A percentile compares a stretch with the other conserved stretches of the same genome.
These are phyloP conservation scores for Aplysina aerophoba DNA, from an alignment of 37 sponge, comb jelly and placozoan species.

Conservation along the genomic window DNA sequence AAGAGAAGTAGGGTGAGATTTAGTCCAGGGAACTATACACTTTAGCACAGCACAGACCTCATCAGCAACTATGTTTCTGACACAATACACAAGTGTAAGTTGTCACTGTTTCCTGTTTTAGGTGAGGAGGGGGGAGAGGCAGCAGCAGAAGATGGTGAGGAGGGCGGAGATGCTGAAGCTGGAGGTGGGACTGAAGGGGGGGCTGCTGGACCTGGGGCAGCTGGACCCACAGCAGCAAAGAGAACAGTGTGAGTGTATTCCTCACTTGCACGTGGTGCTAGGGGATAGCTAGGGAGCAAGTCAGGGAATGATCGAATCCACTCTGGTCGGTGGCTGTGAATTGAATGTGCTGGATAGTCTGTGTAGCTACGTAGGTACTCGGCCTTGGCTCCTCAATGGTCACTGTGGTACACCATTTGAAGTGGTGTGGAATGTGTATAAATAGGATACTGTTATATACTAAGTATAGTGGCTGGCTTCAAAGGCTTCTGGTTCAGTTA, in stretches of 20 bases:
- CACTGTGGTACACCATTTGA: too few relatives aligned
- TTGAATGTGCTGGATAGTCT: too few relatives aligned
- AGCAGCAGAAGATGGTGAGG: constrained; percentile 42
- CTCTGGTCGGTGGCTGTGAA: too few relatives aligned
- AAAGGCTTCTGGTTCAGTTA: neutral
- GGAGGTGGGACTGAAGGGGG: constrained; percentile 44
- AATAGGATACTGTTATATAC: neutral
- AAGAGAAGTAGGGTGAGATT: too few relatives aligned
- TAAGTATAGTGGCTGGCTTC: neutral
- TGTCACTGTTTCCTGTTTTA: neutral
- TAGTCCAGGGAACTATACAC: too few relatives aligned
- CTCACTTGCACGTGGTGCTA: neutral
- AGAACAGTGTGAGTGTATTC: constrained; percentile 15
- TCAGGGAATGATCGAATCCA: too few relatives aligned
- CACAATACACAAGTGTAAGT: neutral
- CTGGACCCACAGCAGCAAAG: neutral
- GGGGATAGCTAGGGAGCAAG: neutral
- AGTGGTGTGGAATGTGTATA: neutral
- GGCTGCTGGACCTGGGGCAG: neutral
- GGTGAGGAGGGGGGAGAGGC: constrained; percentile 46
- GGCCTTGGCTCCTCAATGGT: too few relatives aligned
- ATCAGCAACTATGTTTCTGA: too few relatives aligned
- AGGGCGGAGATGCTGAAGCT: constrained; percentile 13
- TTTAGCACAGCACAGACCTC: too few relatives aligned
- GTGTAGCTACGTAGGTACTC: too few relatives aligned